phyloP scores from a whole-genome alignment of 2,888 invertebrate genomes.

The Drosophila quinaria region DNA sequence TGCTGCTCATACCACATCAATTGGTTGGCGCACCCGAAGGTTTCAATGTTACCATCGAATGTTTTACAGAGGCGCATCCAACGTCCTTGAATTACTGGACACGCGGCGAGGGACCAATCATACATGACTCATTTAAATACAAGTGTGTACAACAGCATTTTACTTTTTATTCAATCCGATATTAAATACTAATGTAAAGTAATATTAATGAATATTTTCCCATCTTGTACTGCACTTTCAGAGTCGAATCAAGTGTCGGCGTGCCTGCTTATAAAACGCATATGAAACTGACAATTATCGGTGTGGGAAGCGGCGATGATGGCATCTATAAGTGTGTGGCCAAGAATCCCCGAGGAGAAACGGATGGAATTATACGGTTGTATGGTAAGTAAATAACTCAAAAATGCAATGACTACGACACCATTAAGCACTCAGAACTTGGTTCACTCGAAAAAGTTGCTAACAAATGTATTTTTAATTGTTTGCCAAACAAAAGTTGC shows the following conservation, averaged over 20 bases:
- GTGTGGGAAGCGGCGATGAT: conserved; percentile 92
- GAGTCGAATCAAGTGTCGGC: conserved; percentile 89
- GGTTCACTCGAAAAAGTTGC: conserved; percentile 36
- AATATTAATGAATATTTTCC: not conserved
- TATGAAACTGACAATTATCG: conserved; percentile 93
- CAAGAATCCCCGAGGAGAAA: conserved; percentile 95
- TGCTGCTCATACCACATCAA: conserved; percentile 96
- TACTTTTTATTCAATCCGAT: not conserved
- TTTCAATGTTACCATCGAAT: conserved; percentile 94
- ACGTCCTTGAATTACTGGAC: conserved; percentile 97
- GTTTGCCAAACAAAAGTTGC: conserved; percentile 46
- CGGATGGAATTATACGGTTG: conserved; percentile 94
- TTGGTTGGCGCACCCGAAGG: conserved; percentile 94
- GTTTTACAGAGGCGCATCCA: conserved; percentile 96
- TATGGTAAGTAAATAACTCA: conserved; percentile 89
- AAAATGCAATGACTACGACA: conserved; percentile 14
- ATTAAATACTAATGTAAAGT: not conserved
- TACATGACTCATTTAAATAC: conserved; percentile 94
- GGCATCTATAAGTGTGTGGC: conserved; percentile 94
- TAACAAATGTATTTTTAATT: conserved; percentile 59
- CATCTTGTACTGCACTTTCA: conserved; percentile 31
- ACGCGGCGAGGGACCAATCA: conserved; percentile 94
- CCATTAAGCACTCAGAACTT: conserved; percentile 37
- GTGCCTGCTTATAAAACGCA: conserved; percentile 93
- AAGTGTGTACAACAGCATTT: conserved; percentile 86